These are phyloP conservation scores for Mastomys natalensis DNA, from an alignment of 2,113 vertebrate genomes.

Conservation along the genomic window DNA sequence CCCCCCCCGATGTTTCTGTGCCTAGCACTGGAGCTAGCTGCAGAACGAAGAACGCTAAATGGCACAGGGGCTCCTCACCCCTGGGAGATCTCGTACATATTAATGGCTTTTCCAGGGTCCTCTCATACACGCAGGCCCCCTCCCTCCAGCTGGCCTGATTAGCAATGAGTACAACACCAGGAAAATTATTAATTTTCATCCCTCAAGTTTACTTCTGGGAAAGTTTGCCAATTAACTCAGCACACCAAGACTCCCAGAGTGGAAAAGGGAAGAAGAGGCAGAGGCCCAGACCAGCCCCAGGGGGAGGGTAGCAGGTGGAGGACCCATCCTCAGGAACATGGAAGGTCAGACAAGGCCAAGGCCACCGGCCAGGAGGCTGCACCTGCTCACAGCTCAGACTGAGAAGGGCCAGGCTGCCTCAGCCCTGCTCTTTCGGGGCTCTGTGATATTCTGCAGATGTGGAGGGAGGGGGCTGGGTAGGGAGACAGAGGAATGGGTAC, in stretches of 20 bases:
- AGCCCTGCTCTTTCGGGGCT: neutral
- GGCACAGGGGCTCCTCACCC: neutral
- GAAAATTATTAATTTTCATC: constrained; percentile 77
- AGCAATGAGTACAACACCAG: constrained; percentile 58
- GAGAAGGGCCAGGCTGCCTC: neutral
- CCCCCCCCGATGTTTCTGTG: neutral
- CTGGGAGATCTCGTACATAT: neutral
- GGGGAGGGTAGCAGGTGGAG: neutral
- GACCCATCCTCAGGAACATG: neutral
- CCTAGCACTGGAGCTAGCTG: neutral
- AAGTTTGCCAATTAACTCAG: constrained; percentile 82
- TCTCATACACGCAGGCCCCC: neutral
- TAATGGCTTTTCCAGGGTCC: constrained; percentile 66
- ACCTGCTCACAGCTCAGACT: neutral
- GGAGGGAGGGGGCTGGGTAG: neutral
- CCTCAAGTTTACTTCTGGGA: constrained; percentile 81
- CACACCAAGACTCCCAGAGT: constrained; percentile 45
- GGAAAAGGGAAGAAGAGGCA: neutral
- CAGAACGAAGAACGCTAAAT: constrained; percentile 32
- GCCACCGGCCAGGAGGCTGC: neutral
- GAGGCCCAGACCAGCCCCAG: neutral
- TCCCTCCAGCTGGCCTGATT: constrained; percentile 65
- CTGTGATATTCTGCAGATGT: fast-evolving
- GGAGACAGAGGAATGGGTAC: neutral
- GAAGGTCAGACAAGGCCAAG: neutral